Conservation (phyloP, 2,797 vertebrate genomes). For the Sebastes iracundus region DNA sequence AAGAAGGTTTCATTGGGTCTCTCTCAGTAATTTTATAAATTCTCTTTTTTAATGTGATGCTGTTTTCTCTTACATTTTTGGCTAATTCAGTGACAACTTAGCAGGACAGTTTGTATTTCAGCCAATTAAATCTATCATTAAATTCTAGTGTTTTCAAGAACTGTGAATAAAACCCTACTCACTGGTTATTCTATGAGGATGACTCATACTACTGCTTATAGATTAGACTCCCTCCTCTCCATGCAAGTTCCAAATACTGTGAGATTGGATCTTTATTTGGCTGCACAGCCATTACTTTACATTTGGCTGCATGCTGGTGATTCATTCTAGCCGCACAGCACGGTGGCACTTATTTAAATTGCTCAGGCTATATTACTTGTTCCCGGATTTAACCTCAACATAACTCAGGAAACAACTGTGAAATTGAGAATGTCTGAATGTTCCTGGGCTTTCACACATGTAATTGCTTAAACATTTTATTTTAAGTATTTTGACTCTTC, state of each 20-base stretch:
- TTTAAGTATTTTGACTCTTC: not conserved
- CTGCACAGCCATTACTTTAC: conserved; percentile 13
- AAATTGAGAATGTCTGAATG: not conserved
- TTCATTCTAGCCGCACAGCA: conserved; percentile 22
- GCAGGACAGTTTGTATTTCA: not conserved
- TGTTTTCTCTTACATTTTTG: not conserved
- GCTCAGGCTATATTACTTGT: not conserved
- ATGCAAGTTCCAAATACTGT: conserved; percentile 19
- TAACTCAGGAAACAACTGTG: conserved; percentile 9
- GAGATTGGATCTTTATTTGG: conserved; percentile 15
- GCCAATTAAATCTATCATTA: not conserved
- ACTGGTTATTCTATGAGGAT: conserved; percentile 15
- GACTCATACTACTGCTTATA: conserved; percentile 23
- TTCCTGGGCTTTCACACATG: not conserved
- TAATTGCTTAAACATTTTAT: conserved; percentile 2
- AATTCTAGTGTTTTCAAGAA: not conserved
- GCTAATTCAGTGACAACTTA: not conserved
- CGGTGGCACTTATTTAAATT: conserved; percentile 41
- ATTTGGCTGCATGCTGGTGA: conserved; percentile 34
- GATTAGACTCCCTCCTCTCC: conserved; percentile 27
- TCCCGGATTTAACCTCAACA: conserved; percentile 2
- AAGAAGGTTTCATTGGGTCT: not conserved
- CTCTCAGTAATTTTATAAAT: not conserved
- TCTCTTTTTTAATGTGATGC: not conserved
- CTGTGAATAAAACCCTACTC: conserved; percentile 3